Evolutionary conservation across 2,888 invertebrate species (phyloP).

Genomic region (Phoenoteleia sp.): DNA sequence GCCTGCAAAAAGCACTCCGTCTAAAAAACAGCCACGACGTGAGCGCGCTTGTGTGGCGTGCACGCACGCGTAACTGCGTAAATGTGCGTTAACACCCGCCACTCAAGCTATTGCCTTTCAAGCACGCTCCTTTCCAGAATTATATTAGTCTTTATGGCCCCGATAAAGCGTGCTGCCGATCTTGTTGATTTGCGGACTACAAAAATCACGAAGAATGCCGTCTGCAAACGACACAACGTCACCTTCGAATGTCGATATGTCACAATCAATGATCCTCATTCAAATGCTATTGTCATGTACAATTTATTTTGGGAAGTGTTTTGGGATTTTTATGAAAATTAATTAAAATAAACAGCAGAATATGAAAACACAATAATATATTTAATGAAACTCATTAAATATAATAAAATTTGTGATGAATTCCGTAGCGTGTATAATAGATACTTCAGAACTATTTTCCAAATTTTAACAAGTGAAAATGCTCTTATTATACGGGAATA

Average conservation of each 20-base stretch:
- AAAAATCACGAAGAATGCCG: constrained; percentile 67
- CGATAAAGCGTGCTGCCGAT: constrained; percentile 84
- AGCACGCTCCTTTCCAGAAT: constrained; percentile 78
- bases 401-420: no score
- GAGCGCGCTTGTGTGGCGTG: constrained; percentile 58
- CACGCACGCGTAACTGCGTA: constrained; percentile 72
- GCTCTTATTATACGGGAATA: no score
- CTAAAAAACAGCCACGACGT: constrained; percentile 82
- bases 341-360: no score
- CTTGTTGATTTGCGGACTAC: constrained; percentile 76
- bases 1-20: constrained; percentile 85
- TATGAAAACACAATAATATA: no score
- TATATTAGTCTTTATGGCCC: constrained; percentile 84
- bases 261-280: constrained; percentile 49
- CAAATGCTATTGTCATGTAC: constrained; percentile 24
- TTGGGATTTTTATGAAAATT: no score
- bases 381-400: no score
- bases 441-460: no score
- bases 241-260: constrained; percentile 42
- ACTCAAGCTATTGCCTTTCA: constrained; percentile 81
- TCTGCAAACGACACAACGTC: constrained; percentile 55
- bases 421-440: no score
- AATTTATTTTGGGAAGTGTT: constrained; percentile 20
- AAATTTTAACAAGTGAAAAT: no score
- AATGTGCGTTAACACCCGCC: constrained; percentile 76